phyloP scores from a whole-genome alignment of 1,140 invertebrate genomes.

The Philotrypesis tridentata region DNA sequence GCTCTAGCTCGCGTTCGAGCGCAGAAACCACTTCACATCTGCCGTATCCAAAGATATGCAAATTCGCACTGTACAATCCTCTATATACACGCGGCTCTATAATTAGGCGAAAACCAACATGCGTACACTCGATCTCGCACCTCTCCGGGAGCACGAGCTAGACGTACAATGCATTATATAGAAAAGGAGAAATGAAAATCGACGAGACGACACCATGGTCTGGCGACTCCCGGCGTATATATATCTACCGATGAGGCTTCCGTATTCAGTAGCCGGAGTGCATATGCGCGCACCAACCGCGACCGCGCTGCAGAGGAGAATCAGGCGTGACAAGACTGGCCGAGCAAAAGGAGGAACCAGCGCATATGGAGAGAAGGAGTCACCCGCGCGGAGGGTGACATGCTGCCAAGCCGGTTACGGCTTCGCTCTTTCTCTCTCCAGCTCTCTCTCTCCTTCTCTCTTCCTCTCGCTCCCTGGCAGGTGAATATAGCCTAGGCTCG shows the following conservation, averaged over 20 bases:
- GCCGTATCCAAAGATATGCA: too few species aligned
- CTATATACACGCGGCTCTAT: too few species aligned
- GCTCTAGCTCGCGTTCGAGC: too few species aligned
- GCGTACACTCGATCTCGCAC: too few species aligned
- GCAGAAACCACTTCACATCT: too few species aligned
- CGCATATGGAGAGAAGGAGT: constrained; percentile 57
- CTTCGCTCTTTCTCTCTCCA: constrained; percentile 23
- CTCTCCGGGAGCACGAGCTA: not conserved
- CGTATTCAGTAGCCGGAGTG: constrained; percentile 54
- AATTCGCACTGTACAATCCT: too few species aligned
- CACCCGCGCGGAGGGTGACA: constrained; percentile 72
- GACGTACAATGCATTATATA: not conserved
- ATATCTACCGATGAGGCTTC: constrained; percentile 44
- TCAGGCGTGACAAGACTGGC: constrained; percentile 69
- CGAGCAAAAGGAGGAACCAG: constrained; percentile 66
- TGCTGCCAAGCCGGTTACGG: constrained; percentile 71
- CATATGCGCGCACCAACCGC: constrained; percentile 47
- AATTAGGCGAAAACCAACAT: too few species aligned
- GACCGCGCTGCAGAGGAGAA: constrained; percentile 49
- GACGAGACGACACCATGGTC: constrained; percentile 41
- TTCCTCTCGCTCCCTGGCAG: constrained; percentile 4
- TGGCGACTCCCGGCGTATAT: too few species aligned
- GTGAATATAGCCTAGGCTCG: constrained; percentile 39
- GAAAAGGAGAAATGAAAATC: constrained; percentile 11
- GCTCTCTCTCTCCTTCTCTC: not conserved